Percentiles rank a stretch among this genome's conserved stretches.
Evolutionary conservation across 2,113 vertebrate species (phyloP).

Genomic region (Tupaia tana): DNA sequence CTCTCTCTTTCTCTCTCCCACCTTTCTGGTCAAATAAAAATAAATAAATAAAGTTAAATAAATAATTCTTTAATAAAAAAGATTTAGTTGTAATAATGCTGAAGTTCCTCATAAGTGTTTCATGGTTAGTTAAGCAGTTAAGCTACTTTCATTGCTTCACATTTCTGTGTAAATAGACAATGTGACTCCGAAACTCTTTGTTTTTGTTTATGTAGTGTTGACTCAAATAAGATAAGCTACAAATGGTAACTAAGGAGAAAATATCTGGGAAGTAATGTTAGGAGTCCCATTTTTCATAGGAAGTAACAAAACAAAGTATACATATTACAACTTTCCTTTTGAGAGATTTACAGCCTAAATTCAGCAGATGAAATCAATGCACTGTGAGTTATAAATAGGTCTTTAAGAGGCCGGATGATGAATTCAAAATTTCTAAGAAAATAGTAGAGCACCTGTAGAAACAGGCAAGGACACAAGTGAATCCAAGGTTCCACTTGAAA

Average conservation of each 20-base stretch:
- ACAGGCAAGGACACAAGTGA: not conserved
- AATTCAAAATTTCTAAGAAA: slow-evolving; percentile 43
- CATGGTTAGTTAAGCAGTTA: not conserved
- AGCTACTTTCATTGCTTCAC: not conserved
- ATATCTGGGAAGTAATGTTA: not conserved
- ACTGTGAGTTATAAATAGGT: slow-evolving; percentile 47
- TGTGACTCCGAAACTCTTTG: not conserved
- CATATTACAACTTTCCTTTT: slow-evolving; percentile 45
- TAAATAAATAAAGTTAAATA: no score
- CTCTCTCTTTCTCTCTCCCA: no score
- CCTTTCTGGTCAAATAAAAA: no score
- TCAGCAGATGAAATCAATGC: slow-evolving; percentile 55
- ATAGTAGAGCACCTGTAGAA: not conserved
- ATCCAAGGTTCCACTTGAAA: not conserved
- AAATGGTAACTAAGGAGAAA: not conserved
- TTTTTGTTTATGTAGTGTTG: not conserved
- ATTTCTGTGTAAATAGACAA: slow-evolving; percentile 8
- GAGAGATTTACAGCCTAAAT: slow-evolving; percentile 21
- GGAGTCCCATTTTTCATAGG: slow-evolving; percentile 40
- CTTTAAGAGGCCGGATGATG: not conserved
- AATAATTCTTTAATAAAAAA: not conserved
- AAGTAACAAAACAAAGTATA: slow-evolving; percentile 58
- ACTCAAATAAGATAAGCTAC: not conserved
- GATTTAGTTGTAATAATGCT: not conserved
- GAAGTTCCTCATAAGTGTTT: not conserved